phyloP scores from a whole-genome alignment of 2,888 invertebrate species.

The Slavum lentiscoides region DNA sequence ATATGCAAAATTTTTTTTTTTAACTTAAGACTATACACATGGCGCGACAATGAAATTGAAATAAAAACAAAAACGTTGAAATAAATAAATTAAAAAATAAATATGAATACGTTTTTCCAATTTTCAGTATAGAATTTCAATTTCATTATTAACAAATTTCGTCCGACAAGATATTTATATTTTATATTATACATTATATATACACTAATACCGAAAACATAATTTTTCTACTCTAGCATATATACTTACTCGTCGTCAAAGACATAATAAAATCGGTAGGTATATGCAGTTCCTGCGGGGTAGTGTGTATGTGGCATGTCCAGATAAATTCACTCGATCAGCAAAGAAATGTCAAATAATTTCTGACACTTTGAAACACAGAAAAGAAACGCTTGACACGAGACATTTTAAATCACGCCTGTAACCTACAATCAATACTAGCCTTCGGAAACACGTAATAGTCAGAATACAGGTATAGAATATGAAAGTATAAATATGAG shows the following conservation, averaged over 20 bases:
- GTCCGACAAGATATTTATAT: slow-evolving; percentile 3
- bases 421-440: slow-evolving; percentile 53
- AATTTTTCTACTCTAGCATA: slow-evolving; percentile 23
- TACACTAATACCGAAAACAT: neutral
- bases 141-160: slow-evolving; percentile 46
- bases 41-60: slow-evolving; percentile 39
- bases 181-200: neutral
- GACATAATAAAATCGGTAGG: slow-evolving; percentile 32
- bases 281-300: slow-evolving; percentile 13
- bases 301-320: slow-evolving; percentile 7
- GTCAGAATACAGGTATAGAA: slow-evolving; percentile 45
- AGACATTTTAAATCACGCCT: slow-evolving; percentile 46
- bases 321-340: slow-evolving; percentile 55
- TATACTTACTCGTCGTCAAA: slow-evolving; percentile 40
- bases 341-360: slow-evolving; percentile 59
- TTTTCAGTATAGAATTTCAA: slow-evolving; percentile 13
- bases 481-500: slow-evolving; percentile 39
- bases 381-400: slow-evolving; percentile 52
- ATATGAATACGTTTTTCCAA: neutral
- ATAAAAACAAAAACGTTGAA: neutral
- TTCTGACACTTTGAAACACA: slow-evolving; percentile 52
- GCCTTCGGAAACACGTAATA: slow-evolving; percentile 49
- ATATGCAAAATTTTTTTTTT: neutral
- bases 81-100: neutral
- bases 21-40: slow-evolving; percentile 8